These are phyloP conservation scores for Agapornis canus DNA, from an alignment of 2,797 vertebrate genomes.

Conservation along the genomic window DNA sequence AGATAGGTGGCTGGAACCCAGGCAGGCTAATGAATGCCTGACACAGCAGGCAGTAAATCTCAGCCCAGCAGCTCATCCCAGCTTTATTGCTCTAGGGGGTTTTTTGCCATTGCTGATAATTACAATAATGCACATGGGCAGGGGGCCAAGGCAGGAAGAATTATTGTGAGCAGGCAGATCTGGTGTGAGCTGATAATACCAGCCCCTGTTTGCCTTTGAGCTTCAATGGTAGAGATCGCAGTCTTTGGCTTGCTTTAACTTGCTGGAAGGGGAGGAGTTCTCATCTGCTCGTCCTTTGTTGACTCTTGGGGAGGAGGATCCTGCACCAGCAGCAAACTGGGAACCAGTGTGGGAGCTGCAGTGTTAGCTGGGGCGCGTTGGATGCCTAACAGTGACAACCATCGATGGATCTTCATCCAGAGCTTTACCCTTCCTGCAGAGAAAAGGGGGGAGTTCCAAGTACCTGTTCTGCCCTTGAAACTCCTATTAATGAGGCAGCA, in stretches of 20 bases:
- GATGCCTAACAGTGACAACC: not conserved
- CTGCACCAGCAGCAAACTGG: not conserved
- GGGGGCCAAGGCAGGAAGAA: conserved; percentile 77
- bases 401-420: fast-evolving
- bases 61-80: conserved; percentile 56
- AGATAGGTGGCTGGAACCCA: conserved; percentile 54
- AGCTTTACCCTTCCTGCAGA: not conserved
- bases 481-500: not conserved
- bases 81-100: conserved; percentile 68
- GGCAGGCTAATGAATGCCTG: conserved; percentile 65
- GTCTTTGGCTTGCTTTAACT: conserved; percentile 64
- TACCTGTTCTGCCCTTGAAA: not conserved
- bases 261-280: conserved; percentile 34
- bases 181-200: conserved; percentile 75
- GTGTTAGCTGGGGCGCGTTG: not conserved
- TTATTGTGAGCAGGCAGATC: conserved; percentile 77
- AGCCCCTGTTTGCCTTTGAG: conserved; percentile 66
- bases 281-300: conserved; percentile 21
- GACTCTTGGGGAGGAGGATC: not conserved
- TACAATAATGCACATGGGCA: conserved; percentile 77
- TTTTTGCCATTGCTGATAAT: conserved; percentile 78
- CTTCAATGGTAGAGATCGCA: conserved; percentile 65
- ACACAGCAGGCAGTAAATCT: conserved; percentile 65
- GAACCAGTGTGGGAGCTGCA: not conserved
- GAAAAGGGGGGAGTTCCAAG: not conserved